These are phyloP conservation scores for Pelvicachromis taeniatus DNA, from an alignment of 2,113 vertebrate species.

Conservation along the genomic window DNA sequence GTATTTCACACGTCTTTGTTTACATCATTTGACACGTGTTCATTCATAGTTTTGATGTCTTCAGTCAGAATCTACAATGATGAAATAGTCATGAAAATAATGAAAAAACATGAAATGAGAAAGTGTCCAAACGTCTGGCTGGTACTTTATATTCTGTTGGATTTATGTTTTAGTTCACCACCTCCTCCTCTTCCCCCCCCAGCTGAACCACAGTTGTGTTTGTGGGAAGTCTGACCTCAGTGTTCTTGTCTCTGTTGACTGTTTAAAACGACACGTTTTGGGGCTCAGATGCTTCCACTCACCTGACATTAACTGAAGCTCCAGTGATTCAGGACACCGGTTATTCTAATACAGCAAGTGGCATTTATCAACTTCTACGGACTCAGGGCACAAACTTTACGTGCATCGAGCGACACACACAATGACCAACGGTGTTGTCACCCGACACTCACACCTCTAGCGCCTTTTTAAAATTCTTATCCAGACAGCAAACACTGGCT, in stretches of 20 bases:
- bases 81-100: neutral
- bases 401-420: neutral
- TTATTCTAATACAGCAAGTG: fast-evolving
- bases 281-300: neutral
- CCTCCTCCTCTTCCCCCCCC: neutral
- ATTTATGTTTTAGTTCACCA: neutral
- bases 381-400: neutral
- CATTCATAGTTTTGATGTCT: neutral
- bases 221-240: fast-evolving
- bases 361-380: neutral
- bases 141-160: neutral
- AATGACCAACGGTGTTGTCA: neutral
- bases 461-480: neutral
- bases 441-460: neutral
- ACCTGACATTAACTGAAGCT: neutral
- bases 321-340: neutral
- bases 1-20: neutral
- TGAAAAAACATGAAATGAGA: neutral
- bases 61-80: neutral
- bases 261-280: neutral
- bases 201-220: neutral
- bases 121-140: neutral
- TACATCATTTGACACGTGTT: neutral
- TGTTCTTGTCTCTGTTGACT: neutral
- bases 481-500: neutral